Conservation (phyloP, 2,113 vertebrate genomes). For the Poicephalus gulielmi region DNA sequence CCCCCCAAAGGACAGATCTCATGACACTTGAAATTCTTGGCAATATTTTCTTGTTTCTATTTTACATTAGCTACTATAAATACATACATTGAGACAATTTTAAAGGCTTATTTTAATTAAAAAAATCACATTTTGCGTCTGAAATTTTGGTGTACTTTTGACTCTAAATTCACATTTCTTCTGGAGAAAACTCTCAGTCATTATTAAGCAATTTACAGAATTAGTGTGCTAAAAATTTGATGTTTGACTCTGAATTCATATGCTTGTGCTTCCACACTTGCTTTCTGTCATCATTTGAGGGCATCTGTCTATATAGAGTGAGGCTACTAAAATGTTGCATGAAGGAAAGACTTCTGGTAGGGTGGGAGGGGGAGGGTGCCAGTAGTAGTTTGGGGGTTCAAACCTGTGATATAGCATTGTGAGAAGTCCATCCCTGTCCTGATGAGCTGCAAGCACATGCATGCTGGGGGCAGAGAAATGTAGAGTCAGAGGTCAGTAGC, state of each 20-base stretch:
- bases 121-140: no score
- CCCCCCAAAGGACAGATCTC: no score
- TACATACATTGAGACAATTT: no score
- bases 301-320: not conserved
- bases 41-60: no score
- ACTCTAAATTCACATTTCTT: not conserved
- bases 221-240: not conserved
- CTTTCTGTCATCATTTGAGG: not conserved
- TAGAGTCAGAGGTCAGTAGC: not conserved
- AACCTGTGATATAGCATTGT: rapidly evolving
- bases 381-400: not conserved
- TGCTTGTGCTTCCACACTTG: not conserved
- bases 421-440: not conserved
- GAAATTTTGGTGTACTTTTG: no score
- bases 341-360: not conserved
- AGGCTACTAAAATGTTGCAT: not conserved
- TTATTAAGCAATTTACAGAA: constrained; percentile 21
- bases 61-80: no score
- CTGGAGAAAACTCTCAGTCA: not conserved
- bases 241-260: not conserved
- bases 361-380: not conserved
- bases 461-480: not conserved
- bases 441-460: not conserved
- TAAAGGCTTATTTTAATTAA: no score
- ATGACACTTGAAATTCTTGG: no score